Evolutionary conservation across 30 jellyfish, hydroid and myxozoan species (phyloP).

Genomic region (Aurelia coerulea): DNA sequence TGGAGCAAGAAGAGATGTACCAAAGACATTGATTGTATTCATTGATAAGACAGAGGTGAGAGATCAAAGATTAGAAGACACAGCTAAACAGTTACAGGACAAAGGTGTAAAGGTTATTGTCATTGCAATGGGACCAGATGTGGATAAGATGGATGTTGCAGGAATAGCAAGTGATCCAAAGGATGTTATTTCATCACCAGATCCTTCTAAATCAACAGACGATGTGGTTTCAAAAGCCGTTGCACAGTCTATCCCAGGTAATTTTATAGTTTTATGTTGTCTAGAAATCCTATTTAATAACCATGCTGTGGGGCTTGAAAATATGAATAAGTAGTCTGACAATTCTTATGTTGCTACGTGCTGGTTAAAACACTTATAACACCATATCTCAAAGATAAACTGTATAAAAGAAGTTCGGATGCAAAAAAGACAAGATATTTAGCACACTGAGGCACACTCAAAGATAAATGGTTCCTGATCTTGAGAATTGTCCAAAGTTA

Average conservation of each 20-base stretch:
- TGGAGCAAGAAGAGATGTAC: slow-evolving; percentile 43
- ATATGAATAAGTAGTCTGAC: no score
- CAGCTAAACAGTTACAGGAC: slow-evolving; percentile 27
- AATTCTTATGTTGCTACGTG: no score
- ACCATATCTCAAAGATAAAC: no score
- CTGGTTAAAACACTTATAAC: no score
- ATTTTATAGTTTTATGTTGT: background rate
- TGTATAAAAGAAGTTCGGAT: no score
- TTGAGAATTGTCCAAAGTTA: no score
- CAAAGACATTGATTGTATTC: slow-evolving; percentile 37
- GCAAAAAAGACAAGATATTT: no score
- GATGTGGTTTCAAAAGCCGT: background rate
- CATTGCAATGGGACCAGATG: slow-evolving; percentile 45
- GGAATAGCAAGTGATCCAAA: slow-evolving; percentile 16
- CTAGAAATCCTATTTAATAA: background rate
- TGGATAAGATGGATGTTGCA: slow-evolving; percentile 6
- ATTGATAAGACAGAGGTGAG: slow-evolving; percentile 1
- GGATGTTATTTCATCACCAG: background rate
- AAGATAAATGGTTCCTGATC: no score
- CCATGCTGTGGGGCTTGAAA: no score
- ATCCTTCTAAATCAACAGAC: background rate
- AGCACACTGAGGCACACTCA: no score
- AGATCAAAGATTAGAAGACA: slow-evolving; percentile 1
- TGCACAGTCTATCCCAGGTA: slow-evolving; percentile 8
- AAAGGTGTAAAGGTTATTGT: slow-evolving; percentile 48